phyloP scores from a whole-genome alignment of 2,888 invertebrate genomes.

The Drosophila helvetica region DNA sequence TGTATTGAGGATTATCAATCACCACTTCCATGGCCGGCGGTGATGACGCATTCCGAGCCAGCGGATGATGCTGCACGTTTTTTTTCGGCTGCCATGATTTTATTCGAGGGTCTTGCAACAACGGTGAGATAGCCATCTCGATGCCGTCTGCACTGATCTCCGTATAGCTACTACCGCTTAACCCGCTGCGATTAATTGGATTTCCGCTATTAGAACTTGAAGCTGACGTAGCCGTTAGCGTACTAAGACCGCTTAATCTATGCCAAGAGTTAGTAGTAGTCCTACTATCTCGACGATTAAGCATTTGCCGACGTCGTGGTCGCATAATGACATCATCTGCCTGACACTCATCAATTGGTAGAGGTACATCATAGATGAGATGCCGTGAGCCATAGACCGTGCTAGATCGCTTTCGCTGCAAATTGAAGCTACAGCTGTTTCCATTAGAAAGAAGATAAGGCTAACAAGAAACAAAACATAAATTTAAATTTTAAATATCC shows the following conservation, averaged over 20 bases:
- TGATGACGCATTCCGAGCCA: slow-evolving; percentile 85
- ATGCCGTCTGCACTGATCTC: slow-evolving; percentile 67
- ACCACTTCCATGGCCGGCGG: slow-evolving; percentile 81
- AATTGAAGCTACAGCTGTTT: slow-evolving; percentile 67
- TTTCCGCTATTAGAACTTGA: slow-evolving; percentile 72
- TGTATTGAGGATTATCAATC: neutral
- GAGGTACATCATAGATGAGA: slow-evolving; percentile 87
- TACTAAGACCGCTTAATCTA: slow-evolving; percentile 75
- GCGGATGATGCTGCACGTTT: slow-evolving; percentile 79
- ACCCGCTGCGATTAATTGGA: slow-evolving; percentile 67
- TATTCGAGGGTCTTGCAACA: slow-evolving; percentile 59
- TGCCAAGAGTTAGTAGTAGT: slow-evolving; percentile 64
- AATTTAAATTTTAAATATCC: neutral
- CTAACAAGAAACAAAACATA: slow-evolving; percentile 13
- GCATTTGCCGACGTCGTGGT: slow-evolving; percentile 64
- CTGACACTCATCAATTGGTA: slow-evolving; percentile 86
- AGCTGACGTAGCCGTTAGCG: slow-evolving; percentile 69
- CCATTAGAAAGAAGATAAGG: slow-evolving; percentile 35
- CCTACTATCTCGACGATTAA: slow-evolving; percentile 58
- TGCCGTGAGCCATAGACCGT: slow-evolving; percentile 85
- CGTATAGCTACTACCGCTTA: slow-evolving; percentile 76
- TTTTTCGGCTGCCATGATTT: slow-evolving; percentile 82
- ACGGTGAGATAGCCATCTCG: slow-evolving; percentile 32
- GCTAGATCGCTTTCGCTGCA: slow-evolving; percentile 84
- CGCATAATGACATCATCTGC: slow-evolving; percentile 84